Base-by-base conservation (phyloP, 2,113 vertebrate genomes). In the Xerus inauris region DNA sequence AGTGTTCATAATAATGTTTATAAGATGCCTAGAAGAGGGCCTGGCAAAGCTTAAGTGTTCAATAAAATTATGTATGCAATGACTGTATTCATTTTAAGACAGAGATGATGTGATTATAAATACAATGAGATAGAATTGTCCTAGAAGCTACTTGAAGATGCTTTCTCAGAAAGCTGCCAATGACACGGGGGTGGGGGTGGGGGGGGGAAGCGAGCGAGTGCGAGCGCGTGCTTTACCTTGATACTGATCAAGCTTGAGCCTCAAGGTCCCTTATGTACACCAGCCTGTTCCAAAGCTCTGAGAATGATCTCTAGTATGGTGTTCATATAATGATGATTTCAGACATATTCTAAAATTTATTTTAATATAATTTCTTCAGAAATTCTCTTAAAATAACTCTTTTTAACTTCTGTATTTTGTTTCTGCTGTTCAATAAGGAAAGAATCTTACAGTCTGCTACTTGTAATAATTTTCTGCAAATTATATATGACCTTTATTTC, bases 341-440 rank as follows among this genome's bases (percentile, higher is more conserved):
- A 79, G 72, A 7, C 81, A 22, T 94, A 76, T 54, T 79, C 32
- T 75, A 82, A 57, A 57, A 13, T 96, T 87, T 81, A 65, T 59
- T 79, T 80, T 16, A 89, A 75, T 80, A 49, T 0, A 62, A 47
- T 89, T 67, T 88, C 47, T 73, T n/a, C 30, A 81, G 71, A 94
- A 84, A 79, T 86, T 73, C 16, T n/a, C 42, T 67, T 94, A 73
- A 73, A 82, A 89, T 32, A 54, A 14, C 49, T 26, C 14, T 67
- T 82, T 94, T 65, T 30, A 62, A 91, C 54, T 90, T 93, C 42
- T 71, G 11, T 28, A 76, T 75, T 95, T 90, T 81, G n/a, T 90
- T 91, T 92, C 13, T 85, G 65, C 22, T 67, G 40, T 80, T 73
- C 28, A 67, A 8, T 73, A 73, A 71, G 79, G 51, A 88, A 96